phyloP scores from a whole-genome alignment of 2,888 invertebrate genomes.

The Stratiomys singularior region DNA sequence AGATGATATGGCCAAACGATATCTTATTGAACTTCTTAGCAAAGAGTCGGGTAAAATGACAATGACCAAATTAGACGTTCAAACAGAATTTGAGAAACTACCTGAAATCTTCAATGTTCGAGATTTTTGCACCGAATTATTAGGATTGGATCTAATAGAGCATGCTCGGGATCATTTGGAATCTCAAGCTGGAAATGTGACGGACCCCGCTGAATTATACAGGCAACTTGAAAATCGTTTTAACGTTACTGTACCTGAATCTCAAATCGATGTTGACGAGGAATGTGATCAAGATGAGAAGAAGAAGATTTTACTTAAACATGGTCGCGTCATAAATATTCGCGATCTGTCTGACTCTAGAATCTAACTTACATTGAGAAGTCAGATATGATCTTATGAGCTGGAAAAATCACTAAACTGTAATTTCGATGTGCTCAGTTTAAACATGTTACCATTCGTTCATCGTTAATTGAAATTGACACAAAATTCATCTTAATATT shows the following conservation, averaged over 20 bases:
- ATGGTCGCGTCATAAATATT: conserved; percentile 22
- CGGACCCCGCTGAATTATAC: conserved; percentile 2
- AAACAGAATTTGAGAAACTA: neutral
- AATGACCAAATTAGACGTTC: conserved; percentile 9
- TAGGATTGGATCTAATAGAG: conserved; percentile 13
- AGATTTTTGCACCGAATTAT: conserved; percentile 16
- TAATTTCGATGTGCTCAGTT: too few relatives aligned
- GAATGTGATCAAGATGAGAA: neutral
- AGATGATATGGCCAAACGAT: conserved; percentile 47
- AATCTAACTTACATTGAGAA: too few relatives aligned
- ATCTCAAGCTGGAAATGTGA: neutral
- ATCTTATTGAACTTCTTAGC: conserved; percentile 45
- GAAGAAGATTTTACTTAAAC: neutral
- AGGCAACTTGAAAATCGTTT: conserved; percentile 29
- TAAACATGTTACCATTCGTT: too few relatives aligned
- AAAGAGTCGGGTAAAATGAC: neutral
- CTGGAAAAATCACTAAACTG: too few relatives aligned
- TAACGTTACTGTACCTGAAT: conserved; percentile 8
- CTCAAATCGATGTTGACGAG: conserved; percentile 1
- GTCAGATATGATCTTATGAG: too few relatives aligned
- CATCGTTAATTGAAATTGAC: too few relatives aligned
- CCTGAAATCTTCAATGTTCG: conserved; percentile 8
- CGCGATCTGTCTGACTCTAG: too few relatives aligned
- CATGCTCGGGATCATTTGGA: neutral
- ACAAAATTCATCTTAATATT: too few relatives aligned